Base-by-base conservation (phyloP, 35 echinoderm and acorn worm genomes). In the Ophiothrix spiculata region DNA sequence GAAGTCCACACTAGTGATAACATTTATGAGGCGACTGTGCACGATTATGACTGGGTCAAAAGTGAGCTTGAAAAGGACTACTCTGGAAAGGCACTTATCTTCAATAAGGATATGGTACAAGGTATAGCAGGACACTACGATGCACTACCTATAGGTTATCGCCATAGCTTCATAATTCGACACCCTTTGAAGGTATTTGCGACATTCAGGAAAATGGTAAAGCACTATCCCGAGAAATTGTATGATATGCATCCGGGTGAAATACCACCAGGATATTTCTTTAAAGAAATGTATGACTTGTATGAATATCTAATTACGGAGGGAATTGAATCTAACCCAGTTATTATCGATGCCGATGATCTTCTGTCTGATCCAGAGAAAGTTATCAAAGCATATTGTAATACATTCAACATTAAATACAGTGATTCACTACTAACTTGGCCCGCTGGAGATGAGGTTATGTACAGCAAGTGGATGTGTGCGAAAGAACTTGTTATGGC, bases 101-200 rank as follows among this genome's bases (percentile, higher is more conserved):
- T 94, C 34, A 82, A 64, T 25, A 94, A 94, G 64, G 92, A 94
- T 77, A 32, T 94, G 82, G 82, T 35, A 12, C 90, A 82, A 79
- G 79, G 75, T 36, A 40, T 94, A 11, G 45, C 83, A 23, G 83
- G 82, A 37, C 84, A 87, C 74, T 90, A 41, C 35, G 92, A 90
- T 8, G 54, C 19, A 35, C 84, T 94, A 3, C 92, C 92, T 0
- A 19, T 35, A 23, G 87, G 87, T 11, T 94, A 90, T 42, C 54
- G 76, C 1, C 92, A 94, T 42, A 86, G 84, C 1, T 90, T 94
- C 38, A 69, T 94, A 33, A 86, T 94, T 32, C 76, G 92, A 29
- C 36, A 86, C 32, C 92, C 92, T 29, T 29, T 56, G 56, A 89
- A 94, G 34, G 83, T 86, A 23, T 90, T 82, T 33, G 23, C 74